Percentiles rank a stretch among this genome's conserved stretches.
These are phyloP conservation scores for Sabatieria punctata DNA, from an alignment of 2,888 invertebrate species.

Conservation along the genomic window DNA sequence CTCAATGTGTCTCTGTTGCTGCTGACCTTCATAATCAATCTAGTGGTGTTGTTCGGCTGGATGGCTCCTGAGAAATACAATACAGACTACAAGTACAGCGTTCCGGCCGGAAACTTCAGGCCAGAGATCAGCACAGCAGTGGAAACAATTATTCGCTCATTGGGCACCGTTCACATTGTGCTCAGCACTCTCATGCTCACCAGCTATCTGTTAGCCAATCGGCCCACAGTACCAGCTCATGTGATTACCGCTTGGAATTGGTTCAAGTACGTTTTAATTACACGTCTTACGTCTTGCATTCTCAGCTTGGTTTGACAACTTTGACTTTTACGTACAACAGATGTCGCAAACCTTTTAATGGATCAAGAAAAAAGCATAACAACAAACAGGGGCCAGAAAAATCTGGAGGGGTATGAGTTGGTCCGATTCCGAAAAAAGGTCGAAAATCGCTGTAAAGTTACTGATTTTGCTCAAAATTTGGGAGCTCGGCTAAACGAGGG, in stretches of 20 bases:
- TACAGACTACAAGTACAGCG: constrained; percentile 3
- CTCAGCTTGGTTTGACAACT: too few species aligned
- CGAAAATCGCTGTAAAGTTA: too few species aligned
- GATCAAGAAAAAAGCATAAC: too few species aligned
- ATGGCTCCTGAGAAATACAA: constrained; percentile 18
- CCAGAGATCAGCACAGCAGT: constrained; percentile 7
- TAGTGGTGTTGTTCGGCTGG: constrained; percentile 27
- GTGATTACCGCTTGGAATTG: constrained; percentile 2
- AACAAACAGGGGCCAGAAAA: too few species aligned
- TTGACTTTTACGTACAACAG: too few species aligned
- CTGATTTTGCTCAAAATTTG: too few species aligned
- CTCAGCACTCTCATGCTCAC: constrained; percentile 28
- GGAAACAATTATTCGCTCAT: constrained; percentile 15
- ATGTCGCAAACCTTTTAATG: too few species aligned
- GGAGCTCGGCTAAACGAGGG: too few species aligned
- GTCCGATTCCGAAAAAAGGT: too few species aligned
- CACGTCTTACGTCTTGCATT: too few species aligned
- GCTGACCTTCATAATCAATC: constrained; percentile 23
- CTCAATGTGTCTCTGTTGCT: constrained; percentile 26
- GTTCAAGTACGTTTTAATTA: not conserved
- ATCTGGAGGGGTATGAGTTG: too few species aligned
- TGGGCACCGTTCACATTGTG: constrained; percentile 30
- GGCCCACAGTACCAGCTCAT: not conserved
- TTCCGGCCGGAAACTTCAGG: not conserved
- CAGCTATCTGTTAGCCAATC: constrained; percentile 33